Evolutionary conservation across 2,888 invertebrate species (phyloP).

Genomic region (Xylophagus ater): DNA sequence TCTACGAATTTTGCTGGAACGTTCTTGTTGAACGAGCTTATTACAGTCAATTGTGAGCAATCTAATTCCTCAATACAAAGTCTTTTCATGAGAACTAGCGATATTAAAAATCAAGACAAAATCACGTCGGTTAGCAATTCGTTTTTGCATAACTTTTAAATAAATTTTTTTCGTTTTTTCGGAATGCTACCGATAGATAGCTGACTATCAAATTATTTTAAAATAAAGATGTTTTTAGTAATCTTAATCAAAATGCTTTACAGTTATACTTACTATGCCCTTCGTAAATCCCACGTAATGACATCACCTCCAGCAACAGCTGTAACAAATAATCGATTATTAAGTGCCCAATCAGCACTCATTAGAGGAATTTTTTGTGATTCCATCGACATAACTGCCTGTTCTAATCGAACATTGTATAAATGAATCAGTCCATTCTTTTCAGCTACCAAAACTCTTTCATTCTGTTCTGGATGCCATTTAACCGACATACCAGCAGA

Average conservation of each 20-base stretch:
- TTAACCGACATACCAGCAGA: constrained; percentile 56
- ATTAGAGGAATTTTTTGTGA: constrained; percentile 49
- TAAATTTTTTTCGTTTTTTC: constrained; percentile 2
- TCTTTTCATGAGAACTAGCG: no score
- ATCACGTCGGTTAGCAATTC: no score
- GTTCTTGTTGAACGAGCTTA: no score
- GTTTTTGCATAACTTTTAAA: no score
- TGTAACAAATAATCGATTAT: constrained; percentile 46
- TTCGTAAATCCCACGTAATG: constrained; percentile 55
- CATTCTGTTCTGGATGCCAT: constrained; percentile 58
- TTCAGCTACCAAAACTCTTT: constrained; percentile 62
- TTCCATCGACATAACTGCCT: constrained; percentile 54
- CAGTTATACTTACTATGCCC: constrained; percentile 52
- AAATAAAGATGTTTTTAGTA: no score
- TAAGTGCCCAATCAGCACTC: constrained; percentile 59
- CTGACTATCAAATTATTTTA: no score
- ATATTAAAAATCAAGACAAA: no score
- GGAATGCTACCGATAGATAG: no score
- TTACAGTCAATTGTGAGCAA: no score
- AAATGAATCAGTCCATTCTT: constrained; percentile 62
- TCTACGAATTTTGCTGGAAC: no score
- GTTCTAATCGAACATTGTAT: constrained; percentile 57
- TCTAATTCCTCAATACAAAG: no score
- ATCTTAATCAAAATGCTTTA: no score
- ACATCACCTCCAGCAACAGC: constrained; percentile 56